These are phyloP conservation scores for Leptarthrus brevirostris DNA, from an alignment of 2,888 invertebrate species.

Conservation along the genomic window DNA sequence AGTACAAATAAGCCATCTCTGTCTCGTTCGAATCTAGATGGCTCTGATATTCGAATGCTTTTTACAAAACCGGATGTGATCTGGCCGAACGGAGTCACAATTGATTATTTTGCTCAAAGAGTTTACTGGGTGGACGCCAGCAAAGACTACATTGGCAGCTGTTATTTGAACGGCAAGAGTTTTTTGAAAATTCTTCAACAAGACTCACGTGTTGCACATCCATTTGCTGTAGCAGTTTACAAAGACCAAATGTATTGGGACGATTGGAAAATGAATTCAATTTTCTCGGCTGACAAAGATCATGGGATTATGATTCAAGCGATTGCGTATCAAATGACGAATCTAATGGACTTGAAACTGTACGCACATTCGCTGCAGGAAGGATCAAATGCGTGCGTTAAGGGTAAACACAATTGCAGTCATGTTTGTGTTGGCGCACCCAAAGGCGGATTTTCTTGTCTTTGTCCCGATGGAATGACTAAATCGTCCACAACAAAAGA, in stretches of 20 bases:
- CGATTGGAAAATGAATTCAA: conserved; percentile 84
- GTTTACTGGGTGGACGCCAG: conserved; percentile 90
- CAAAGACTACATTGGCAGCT: conserved; percentile 82
- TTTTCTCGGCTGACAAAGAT: conserved; percentile 84
- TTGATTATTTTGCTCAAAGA: conserved; percentile 83
- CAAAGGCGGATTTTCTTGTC: conserved; percentile 74
- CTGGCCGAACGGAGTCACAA: conserved; percentile 89
- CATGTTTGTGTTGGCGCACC: conserved; percentile 85
- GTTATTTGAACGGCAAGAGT: conserved; percentile 77
- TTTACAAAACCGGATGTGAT: conserved; percentile 76
- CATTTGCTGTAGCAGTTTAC: conserved; percentile 86
- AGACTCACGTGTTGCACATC: conserved; percentile 79
- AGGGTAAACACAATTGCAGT: conserved; percentile 72
- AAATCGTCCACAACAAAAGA: conserved; percentile 68
- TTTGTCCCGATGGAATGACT: conserved; percentile 83
- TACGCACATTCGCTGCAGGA: conserved; percentile 81
- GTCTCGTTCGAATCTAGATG: conserved; percentile 83
- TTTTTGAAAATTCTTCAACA: conserved; percentile 76
- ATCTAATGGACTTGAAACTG: conserved; percentile 87
- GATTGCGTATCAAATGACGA: conserved; percentile 73
- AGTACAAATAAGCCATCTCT: conserved; percentile 81
- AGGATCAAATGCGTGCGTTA: conserved; percentile 78
- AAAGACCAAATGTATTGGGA: conserved; percentile 91
- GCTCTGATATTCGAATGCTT: conserved; percentile 74
- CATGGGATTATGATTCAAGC: conserved; percentile 73